A percentile compares a stretch with the other conserved stretches of the same genome.
These are phyloP conservation scores for Macrotus californicus DNA, from an alignment of 2,113 vertebrate genomes.

Conservation along the genomic window DNA sequence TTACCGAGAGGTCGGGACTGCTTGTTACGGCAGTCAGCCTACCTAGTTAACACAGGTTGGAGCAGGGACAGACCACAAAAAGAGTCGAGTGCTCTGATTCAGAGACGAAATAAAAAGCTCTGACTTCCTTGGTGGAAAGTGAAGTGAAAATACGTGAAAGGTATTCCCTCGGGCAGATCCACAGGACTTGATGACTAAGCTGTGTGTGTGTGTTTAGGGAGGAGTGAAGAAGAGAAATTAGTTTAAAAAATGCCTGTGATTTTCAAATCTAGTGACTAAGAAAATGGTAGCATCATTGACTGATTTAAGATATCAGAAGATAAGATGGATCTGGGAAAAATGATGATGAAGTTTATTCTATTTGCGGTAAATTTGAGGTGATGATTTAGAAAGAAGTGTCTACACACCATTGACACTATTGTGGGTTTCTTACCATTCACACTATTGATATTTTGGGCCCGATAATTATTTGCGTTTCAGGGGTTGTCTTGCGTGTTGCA, in stretches of 20 bases:
- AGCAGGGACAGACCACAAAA: not conserved
- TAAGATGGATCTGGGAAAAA: not conserved
- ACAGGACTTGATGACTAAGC: not conserved
- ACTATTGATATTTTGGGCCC: not conserved
- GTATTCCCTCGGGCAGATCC: not conserved
- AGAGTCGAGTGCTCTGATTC: not conserved
- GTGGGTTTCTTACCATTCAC: not conserved
- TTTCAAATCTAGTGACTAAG: not conserved
- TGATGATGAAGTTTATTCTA: not conserved
- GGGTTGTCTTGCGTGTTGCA: not conserved
- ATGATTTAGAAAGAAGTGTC: not conserved
- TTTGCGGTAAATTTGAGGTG: not conserved
- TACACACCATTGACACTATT: not conserved
- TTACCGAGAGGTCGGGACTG: not conserved
- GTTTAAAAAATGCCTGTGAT: not conserved
- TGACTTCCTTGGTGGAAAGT: not conserved
- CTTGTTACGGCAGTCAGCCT: not conserved
- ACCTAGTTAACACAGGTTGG: not conserved
- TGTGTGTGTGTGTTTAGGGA: not conserved
- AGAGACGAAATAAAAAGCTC: not conserved
- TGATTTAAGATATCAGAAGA: not conserved
- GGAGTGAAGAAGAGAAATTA: not conserved
- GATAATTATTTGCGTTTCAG: not conserved
- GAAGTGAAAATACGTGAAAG: constrained; percentile 25
- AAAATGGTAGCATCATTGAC: not conserved